Evolutionary conservation across 2,113 vertebrate genomes (phyloP).

Genomic region (Rhinichthys klamathensis): DNA sequence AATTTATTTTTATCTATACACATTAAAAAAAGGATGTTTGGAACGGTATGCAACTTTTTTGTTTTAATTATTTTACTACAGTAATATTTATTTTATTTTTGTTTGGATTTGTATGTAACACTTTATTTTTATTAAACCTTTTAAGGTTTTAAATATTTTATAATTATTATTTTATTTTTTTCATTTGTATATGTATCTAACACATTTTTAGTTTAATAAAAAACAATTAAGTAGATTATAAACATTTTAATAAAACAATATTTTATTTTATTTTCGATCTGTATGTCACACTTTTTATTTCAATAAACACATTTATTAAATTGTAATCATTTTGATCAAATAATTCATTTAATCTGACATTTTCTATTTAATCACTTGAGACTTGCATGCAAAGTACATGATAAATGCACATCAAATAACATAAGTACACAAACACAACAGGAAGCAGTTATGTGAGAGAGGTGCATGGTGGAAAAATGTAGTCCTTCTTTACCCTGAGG

Average conservation of each 20-base stretch:
- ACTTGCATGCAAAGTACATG: background rate
- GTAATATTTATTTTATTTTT: background rate
- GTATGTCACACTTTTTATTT: background rate
- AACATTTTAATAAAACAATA: background rate
- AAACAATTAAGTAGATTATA: background rate
- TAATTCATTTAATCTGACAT: background rate
- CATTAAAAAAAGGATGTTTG: background rate
- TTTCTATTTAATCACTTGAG: background rate
- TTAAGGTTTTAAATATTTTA: background rate
- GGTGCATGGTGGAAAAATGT: conserved; percentile 3
- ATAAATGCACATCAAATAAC: background rate
- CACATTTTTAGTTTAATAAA: background rate
- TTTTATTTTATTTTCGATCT: background rate
- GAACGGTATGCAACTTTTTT: background rate
- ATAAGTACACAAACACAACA: background rate
- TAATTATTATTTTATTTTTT: background rate
- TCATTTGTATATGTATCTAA: background rate
- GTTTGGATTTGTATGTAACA: background rate
- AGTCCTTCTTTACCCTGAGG: conserved; percentile 66
- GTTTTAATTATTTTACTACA: background rate
- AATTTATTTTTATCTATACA: background rate
- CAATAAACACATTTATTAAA: background rate
- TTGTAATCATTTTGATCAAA: background rate
- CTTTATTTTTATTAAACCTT: too few species aligned
- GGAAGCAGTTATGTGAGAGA: background rate